A percentile compares a stretch with the other conserved stretches of the same genome.
Conservation (phyloP, 2,888 invertebrate genomes). For the Xestia rhomboidea region DNA sequence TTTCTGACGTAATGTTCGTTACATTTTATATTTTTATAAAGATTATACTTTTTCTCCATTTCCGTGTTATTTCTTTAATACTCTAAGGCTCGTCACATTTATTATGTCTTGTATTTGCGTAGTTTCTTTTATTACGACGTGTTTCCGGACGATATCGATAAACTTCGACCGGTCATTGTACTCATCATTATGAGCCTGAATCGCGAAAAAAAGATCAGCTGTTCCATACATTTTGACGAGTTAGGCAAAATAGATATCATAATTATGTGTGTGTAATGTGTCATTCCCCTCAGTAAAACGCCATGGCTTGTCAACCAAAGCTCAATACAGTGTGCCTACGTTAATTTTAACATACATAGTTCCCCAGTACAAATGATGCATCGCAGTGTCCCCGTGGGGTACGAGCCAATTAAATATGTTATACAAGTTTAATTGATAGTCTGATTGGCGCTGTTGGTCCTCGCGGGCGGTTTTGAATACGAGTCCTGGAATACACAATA, state of each 20-base stretch:
- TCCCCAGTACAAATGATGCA: conserved; percentile 19
- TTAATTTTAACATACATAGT: conserved; percentile 20
- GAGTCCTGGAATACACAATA: neutral
- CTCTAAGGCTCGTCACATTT: neutral
- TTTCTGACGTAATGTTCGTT: conserved; percentile 1
- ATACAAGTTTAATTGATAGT: conserved; percentile 41
- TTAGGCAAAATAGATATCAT: too few relatives aligned
- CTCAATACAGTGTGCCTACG: conserved; percentile 3
- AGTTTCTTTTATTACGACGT: too few relatives aligned
- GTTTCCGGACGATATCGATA: too few relatives aligned
- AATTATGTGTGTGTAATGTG: too few relatives aligned
- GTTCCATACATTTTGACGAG: too few relatives aligned
- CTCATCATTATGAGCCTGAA: too few relatives aligned
- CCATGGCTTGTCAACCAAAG: neutral
- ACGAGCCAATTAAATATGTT: conserved; percentile 36
- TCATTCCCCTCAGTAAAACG: neutral
- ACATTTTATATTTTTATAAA: neutral
- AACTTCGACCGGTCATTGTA: too few relatives aligned
- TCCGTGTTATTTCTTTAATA: neutral
- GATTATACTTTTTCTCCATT: neutral
- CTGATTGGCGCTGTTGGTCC: conserved; percentile 29
- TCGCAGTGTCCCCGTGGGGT: conserved; percentile 6
- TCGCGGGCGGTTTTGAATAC: conserved; percentile 1
- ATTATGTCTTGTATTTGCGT: too few relatives aligned
- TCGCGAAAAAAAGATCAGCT: too few relatives aligned